phyloP scores from a whole-genome alignment of 1,140 invertebrate genomes.

The Phymorhynchus buccinoides region DNA sequence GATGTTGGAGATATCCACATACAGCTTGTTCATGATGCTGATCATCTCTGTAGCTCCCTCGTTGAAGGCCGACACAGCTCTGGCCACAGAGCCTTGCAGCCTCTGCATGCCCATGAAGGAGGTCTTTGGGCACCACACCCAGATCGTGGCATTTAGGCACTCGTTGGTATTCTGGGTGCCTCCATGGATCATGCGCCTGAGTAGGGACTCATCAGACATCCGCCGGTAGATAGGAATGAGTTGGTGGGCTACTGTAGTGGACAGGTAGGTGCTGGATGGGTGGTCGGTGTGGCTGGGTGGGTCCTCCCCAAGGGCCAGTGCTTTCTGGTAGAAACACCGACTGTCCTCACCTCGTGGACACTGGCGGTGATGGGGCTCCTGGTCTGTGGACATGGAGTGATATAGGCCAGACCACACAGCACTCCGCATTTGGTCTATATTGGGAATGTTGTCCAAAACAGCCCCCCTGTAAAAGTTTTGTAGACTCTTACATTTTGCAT shows the following conservation, averaged over 20 bases:
- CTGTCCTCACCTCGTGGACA: background rate
- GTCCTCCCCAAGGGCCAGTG: background rate
- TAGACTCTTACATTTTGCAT: background rate
- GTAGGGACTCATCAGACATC: background rate
- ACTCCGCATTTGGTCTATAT: background rate
- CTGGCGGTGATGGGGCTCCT: background rate
- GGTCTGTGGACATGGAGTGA: background rate
- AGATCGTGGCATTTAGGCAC: constrained; percentile 5
- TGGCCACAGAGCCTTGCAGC: background rate
- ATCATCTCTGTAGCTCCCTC: background rate
- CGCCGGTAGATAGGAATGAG: background rate
- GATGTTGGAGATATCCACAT: background rate
- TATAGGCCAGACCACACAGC: background rate
- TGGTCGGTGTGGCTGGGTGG: background rate
- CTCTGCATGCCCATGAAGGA: background rate
- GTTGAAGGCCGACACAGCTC: background rate
- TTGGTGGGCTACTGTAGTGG: background rate
- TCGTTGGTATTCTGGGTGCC: background rate
- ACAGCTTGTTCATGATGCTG: background rate
- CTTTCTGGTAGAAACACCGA: background rate
- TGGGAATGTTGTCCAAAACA: background rate
- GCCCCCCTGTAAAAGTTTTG: background rate
- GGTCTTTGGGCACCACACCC: background rate
- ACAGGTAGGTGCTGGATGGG: background rate
- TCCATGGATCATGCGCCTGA: background rate